These are phyloP conservation scores for Hydropsyche betteni DNA, from an alignment of 2,888 invertebrate species.

Conservation along the genomic window DNA sequence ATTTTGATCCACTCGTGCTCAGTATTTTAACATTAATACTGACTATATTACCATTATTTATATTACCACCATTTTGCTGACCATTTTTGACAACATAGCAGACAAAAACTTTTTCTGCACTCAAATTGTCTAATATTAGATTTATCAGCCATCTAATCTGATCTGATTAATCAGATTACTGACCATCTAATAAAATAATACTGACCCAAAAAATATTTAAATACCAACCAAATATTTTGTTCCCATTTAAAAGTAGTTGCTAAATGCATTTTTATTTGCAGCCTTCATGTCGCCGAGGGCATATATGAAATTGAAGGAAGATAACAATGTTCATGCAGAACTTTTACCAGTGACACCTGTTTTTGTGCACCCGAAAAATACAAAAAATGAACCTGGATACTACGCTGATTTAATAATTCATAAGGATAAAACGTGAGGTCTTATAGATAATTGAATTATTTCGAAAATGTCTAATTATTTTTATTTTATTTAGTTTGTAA, in stretches of 20 bases:
- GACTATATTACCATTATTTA: too few species aligned
- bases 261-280: constrained; percentile 53
- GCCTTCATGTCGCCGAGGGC: constrained; percentile 69
- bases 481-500: not conserved
- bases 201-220: not conserved
- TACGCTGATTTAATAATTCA: constrained; percentile 71
- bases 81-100: too few species aligned
- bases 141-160: too few species aligned
- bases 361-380: constrained; percentile 67
- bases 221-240: not conserved
- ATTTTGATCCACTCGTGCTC: not conserved
- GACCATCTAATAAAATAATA: not conserved
- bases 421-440: constrained; percentile 66
- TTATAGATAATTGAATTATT: constrained; percentile 9
- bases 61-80: too few species aligned
- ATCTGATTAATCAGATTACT: too few species aligned
- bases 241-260: not conserved
- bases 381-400: constrained; percentile 66
- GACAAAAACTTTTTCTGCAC: too few species aligned
- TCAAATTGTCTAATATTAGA: too few species aligned
- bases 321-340: constrained; percentile 60
- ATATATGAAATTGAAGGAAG: constrained; percentile 63
- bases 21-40: not conserved
- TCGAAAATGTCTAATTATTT: not conserved
- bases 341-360: constrained; percentile 69